Evolutionary conservation across 1,140 invertebrate species (phyloP).

Genomic region (Drosophila lacertosa): DNA sequence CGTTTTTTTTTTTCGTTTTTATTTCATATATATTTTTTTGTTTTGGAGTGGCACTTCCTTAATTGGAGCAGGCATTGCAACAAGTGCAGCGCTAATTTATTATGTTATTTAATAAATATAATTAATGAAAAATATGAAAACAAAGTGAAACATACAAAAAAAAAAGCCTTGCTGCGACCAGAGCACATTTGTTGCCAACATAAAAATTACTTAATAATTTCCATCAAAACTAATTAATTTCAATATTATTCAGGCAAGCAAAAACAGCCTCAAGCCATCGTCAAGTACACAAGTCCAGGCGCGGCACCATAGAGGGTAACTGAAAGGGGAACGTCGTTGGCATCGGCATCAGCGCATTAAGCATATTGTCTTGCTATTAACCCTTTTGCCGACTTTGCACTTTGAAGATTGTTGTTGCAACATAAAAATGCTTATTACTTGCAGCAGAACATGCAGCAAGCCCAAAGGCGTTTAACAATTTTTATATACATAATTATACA

Average conservation of each 20-base stretch:
- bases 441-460: conserved; percentile 57
- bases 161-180: conserved; percentile 5
- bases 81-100: conserved; percentile 81
- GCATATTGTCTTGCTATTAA: conserved; percentile 60
- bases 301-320: not conserved
- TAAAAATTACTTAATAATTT: conserved; percentile 83
- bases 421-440: conserved; percentile 79
- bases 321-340: conserved; percentile 9
- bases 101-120: conserved; percentile 81
- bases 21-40: no score
- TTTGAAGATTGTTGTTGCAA: conserved; percentile 45
- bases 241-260: conserved; percentile 73
- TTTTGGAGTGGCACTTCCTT: conserved; percentile 79
- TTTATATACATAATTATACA: conserved; percentile 38
- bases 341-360: conserved; percentile 61
- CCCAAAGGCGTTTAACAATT: conserved; percentile 62
- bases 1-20: conserved; percentile 12
- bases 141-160: conserved; percentile 30
- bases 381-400: conserved; percentile 43
- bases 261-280: conserved; percentile 33
- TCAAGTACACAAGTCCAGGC: conserved; percentile 32
- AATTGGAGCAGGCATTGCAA: conserved; percentile 75
- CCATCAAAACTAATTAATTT: conserved; percentile 81
- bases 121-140: conserved; percentile 45
- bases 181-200: conserved; percentile 50